phyloP scores from a whole-genome alignment of 2,888 invertebrate species.

The Endomychus coccineus region DNA sequence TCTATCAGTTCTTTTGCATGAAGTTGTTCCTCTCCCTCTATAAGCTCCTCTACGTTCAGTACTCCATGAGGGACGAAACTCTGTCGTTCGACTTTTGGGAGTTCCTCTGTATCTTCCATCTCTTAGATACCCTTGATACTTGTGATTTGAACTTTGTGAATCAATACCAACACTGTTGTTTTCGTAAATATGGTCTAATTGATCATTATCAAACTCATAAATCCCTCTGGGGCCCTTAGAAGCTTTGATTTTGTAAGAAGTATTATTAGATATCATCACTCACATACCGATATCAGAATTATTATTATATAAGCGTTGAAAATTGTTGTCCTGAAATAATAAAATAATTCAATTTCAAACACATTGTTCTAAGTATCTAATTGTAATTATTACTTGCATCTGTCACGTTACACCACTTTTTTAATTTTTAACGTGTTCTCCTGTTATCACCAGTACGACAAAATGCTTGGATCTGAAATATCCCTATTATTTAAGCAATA shows the following conservation, averaged over 20 bases:
- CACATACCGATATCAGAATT: conserved; percentile 39
- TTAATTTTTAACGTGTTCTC: no score
- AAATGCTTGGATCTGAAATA: no score
- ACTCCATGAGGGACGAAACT: conserved; percentile 31
- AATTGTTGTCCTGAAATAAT: no score
- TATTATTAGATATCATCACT: conserved; percentile 62
- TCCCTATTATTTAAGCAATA: no score
- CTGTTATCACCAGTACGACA: no score
- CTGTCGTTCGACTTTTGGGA: conserved; percentile 30
- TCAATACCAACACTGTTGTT: conserved; percentile 36
- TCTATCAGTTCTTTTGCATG: conserved; percentile 40
- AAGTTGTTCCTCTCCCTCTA: conserved; percentile 17
- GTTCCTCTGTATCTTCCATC: conserved; percentile 25
- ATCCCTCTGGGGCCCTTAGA: conserved; percentile 47
- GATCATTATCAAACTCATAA: conserved; percentile 44
- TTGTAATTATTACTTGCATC: no score
- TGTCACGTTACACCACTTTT: no score
- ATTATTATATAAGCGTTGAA: background rate
- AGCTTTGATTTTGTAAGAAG: conserved; percentile 57
- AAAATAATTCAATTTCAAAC: no score
- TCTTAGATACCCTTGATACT: conserved; percentile 25
- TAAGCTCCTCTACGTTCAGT: conserved; percentile 31
- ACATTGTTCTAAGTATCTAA: no score
- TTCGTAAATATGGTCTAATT: conserved; percentile 45
- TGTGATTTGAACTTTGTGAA: conserved; percentile 29